Evolutionary conservation across 2,113 vertebrate genomes (phyloP), one percentile per base, ranked within the genome.

Genomic region (Eulacestoma nigropectus): DNA sequence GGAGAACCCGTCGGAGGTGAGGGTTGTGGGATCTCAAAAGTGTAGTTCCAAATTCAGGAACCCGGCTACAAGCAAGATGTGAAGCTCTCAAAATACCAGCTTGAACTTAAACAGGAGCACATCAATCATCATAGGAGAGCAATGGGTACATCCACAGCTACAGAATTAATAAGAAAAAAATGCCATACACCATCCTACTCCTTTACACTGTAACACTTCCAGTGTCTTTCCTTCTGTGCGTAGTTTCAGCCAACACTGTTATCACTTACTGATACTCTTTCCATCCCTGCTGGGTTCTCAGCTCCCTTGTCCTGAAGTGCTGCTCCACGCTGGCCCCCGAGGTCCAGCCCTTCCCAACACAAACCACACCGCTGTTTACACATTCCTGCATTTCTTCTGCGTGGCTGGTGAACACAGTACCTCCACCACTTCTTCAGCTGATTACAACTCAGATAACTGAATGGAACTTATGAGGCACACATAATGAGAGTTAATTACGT

Each of bases 401-500:
- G 4, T 72, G 65, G 87, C 79, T 95, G 80, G 25, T 46, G 60
- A 82, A 13, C 27, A 78, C 73, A 90, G 56, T 5, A 92, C 46
- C 91, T 81, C 76, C 35, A 22, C 39, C 70, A 59, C 69, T 90
- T 59, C 46, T 89, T 52, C 83, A 79, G 64, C 84, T 84, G 86
- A 93, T 88, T 91, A 69, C 59, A 88, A 30, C 76, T 78, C 78
- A 11, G 64, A 65, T 93, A 91, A 60, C 63, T 95, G 90, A 97
- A 96, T 88, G 65, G 95, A 96, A 92, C 78, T 90, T 62, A 42
- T 68, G 87, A 95, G 63, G 95, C 95, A 97, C 83, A 47, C 80
- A 76, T 95, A 97, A 97, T 96, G 81, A 97, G 79, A 74, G 84
- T 96, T 97, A 95, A 97, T 96, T 86, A 72, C 8, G 53, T 35